Conservation (phyloP, 2,797 vertebrate genomes). For the Tauraco hartlaubi region DNA sequence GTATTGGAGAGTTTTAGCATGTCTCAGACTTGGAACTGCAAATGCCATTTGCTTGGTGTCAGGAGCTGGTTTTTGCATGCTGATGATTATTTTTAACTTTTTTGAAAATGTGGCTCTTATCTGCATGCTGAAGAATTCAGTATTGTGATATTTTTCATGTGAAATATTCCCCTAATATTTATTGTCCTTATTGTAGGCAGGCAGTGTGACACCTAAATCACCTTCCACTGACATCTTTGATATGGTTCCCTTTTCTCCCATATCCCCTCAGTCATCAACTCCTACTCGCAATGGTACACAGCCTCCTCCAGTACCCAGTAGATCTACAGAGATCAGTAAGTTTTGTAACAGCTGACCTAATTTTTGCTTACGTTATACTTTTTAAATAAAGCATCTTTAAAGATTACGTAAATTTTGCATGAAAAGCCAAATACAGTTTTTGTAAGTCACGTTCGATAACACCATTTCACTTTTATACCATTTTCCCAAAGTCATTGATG, state of each 20-base stretch:
- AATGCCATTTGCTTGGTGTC: slow-evolving; percentile 41
- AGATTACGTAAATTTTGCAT: background rate
- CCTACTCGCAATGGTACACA: slow-evolving; percentile 91
- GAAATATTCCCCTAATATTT: slow-evolving; percentile 62
- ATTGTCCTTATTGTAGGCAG: slow-evolving; percentile 84
- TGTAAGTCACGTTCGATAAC: background rate
- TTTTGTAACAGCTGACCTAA: slow-evolving; percentile 55
- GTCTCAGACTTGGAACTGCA: slow-evolving; percentile 40
- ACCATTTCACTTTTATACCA: background rate
- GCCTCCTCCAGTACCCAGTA: slow-evolving; percentile 87
- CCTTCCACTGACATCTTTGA: slow-evolving; percentile 95
- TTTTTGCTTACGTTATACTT: slow-evolving; percentile 19
- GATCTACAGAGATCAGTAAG: slow-evolving; percentile 91
- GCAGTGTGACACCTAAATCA: slow-evolving; percentile 86
- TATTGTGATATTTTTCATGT: slow-evolving; percentile 3
- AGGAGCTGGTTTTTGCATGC: slow-evolving; percentile 59
- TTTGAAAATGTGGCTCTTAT: slow-evolving; percentile 16
- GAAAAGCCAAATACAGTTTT: slow-evolving; percentile 5
- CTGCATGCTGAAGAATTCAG: slow-evolving; percentile 56
- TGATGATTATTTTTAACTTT: background rate
- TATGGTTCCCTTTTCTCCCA: slow-evolving; percentile 97
- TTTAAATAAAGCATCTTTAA: slow-evolving; percentile 16
- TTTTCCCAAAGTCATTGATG: background rate
- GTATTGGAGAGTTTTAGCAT: slow-evolving; percentile 4
- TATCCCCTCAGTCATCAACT: slow-evolving; percentile 87